Percentiles rank a stretch among this genome's conserved stretches.
Evolutionary conservation across 2,797 vertebrate genomes (phyloP).

Genomic region (Manis javanica): DNA sequence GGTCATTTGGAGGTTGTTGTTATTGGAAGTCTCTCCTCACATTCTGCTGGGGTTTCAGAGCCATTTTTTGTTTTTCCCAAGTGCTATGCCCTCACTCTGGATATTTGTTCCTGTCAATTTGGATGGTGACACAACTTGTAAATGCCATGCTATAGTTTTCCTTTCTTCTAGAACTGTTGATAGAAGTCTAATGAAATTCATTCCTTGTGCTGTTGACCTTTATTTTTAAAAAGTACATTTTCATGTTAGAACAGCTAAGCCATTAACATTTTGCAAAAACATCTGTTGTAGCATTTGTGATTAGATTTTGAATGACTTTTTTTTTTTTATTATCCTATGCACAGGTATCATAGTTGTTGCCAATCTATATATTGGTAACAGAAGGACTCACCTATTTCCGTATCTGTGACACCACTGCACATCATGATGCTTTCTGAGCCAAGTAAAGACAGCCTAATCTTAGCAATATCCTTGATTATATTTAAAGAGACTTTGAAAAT

Average conservation of each 20-base stretch:
- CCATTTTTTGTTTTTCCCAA: background rate
- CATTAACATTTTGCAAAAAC: conserved; percentile 69
- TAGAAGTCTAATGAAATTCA: conserved; percentile 61
- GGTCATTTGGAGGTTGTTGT: background rate
- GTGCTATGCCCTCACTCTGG: background rate
- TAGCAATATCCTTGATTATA: conserved; percentile 56
- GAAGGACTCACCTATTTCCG: conserved; percentile 48
- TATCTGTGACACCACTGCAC: background rate
- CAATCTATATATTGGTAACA: conserved; percentile 13
- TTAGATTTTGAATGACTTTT: conserved; percentile 54
- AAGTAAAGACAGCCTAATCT: conserved; percentile 56
- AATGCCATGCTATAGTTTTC: background rate
- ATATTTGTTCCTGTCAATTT: conserved; percentile 20
- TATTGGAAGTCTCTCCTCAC: background rate
- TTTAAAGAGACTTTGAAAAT: conserved; percentile 61
- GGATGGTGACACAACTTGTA: background rate
- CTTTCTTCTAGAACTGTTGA: conserved; percentile 34
- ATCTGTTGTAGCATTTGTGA: conserved; percentile 53
- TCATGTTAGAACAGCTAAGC: conserved; percentile 52
- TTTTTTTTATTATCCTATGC: background rate
- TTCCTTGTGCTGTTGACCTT: conserved; percentile 50
- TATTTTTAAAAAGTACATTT: conserved; percentile 63
- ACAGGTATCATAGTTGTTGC: background rate
- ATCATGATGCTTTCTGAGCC: background rate
- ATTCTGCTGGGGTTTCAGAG: background rate